Evolutionary conservation across 2,888 invertebrate genomes (phyloP).

Genomic region (Busseola fusca): DNA sequence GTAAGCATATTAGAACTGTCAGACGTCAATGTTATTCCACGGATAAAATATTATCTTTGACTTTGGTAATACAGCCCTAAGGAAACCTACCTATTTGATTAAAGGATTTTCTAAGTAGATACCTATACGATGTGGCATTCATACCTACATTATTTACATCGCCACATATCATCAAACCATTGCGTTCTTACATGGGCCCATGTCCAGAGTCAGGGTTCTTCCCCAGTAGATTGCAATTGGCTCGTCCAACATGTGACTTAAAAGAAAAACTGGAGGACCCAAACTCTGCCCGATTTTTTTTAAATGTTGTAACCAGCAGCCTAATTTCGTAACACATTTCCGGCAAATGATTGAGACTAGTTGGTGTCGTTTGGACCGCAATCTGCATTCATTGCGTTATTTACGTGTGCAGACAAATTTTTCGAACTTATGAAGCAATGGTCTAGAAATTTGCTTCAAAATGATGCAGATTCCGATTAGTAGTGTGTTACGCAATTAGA

Average conservation of each 20-base stretch:
- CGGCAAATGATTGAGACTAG: no score
- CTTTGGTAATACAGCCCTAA: no score
- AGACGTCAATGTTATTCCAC: neutral
- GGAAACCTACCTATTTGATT: neutral
- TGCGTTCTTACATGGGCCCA: neutral
- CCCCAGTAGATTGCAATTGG: neutral
- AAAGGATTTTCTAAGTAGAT: neutral
- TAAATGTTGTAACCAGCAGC: no score
- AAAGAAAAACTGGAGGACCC: neutral
- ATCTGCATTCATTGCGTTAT: no score
- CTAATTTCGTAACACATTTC: no score
- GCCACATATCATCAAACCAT: neutral
- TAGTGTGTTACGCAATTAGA: no score
- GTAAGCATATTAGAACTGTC: neutral
- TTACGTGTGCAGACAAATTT: no score
- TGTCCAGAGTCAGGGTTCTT: neutral
- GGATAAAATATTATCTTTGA: no score
- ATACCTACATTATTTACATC: neutral
- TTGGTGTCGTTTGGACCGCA: no score
- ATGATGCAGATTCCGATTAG: no score
- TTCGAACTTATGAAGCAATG: no score
- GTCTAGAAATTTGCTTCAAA: no score
- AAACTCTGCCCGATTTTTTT: neutral
- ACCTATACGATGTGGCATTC: neutral
- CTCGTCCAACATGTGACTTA: neutral